Percentiles rank a stretch among this genome's conserved stretches.
phyloP scores from a whole-genome alignment of 2,888 invertebrate species.

The Sthenelais limicola region DNA sequence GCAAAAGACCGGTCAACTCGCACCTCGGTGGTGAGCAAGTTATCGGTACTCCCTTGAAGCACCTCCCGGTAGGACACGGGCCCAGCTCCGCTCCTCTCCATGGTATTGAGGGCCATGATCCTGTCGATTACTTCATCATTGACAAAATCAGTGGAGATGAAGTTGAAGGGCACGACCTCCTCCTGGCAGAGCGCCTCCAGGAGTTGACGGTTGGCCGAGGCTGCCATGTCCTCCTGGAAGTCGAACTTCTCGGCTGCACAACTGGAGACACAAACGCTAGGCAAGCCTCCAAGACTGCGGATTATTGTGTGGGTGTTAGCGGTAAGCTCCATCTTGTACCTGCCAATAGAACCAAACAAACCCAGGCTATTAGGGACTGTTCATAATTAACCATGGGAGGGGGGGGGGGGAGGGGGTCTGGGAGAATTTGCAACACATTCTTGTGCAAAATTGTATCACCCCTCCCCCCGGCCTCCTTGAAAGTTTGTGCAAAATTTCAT shows the following conservation, averaged over 20 bases:
- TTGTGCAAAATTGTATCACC: too few relatives aligned
- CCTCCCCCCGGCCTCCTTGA: too few relatives aligned
- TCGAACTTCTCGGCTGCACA: constrained; percentile 49
- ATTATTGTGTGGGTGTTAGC: constrained; percentile 39
- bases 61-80: constrained; percentile 17
- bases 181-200: constrained; percentile 27
- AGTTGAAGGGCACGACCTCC: constrained; percentile 45
- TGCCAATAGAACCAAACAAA: constrained; percentile 1
- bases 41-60: constrained; percentile 2
- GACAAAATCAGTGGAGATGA: constrained; percentile 49
- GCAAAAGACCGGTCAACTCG: constrained; percentile 8
- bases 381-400: too few relatives aligned
- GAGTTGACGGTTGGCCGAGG: constrained; percentile 44
- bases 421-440: too few relatives aligned
- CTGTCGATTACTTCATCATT: constrained; percentile 47
- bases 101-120: constrained; percentile 46
- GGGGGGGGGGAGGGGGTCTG: neutral
- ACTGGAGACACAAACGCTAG: constrained; percentile 28
- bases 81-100: constrained; percentile 11
- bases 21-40: constrained; percentile 21
- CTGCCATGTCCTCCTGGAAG: constrained; percentile 49
- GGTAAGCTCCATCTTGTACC: constrained; percentile 51
- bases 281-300: constrained; percentile 46
- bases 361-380: neutral
- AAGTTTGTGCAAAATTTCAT: too few relatives aligned